These are phyloP conservation scores for Carapus acus DNA, from an alignment of 2,797 vertebrate genomes.

Conservation along the genomic window DNA sequence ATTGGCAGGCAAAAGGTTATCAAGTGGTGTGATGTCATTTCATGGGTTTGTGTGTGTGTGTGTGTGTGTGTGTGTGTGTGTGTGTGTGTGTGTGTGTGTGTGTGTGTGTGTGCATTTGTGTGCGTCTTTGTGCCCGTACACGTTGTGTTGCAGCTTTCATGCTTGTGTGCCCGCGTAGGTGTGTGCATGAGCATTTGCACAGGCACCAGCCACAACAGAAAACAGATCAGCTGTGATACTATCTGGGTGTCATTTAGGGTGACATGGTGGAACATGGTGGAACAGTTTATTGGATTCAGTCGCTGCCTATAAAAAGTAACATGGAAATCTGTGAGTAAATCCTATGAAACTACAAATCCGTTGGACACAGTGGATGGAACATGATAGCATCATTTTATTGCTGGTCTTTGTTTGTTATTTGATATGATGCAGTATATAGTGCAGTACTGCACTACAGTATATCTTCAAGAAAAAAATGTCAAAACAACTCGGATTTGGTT, in stretches of 20 bases:
- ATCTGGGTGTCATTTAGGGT: constrained; percentile 5
- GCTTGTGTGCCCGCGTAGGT: constrained; percentile 5
- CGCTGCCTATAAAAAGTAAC: background rate
- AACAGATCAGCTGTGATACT: constrained; percentile 36
- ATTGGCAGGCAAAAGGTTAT: constrained; percentile 76
- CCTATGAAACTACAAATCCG: background rate
- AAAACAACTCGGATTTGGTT: too few relatives aligned
- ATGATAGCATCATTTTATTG: background rate
- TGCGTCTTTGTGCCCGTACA: background rate
- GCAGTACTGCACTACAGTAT: too few relatives aligned
- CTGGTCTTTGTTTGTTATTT: background rate
- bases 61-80: background rate
- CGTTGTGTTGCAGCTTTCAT: background rate
- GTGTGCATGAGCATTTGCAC: constrained; percentile 1
- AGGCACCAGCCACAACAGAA: constrained; percentile 13
- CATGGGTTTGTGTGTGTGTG: constrained; percentile 64
- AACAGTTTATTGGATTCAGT: background rate
- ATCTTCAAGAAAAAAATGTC: too few relatives aligned
- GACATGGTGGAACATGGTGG: background rate
- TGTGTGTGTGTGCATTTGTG: background rate
- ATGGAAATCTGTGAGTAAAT: background rate
- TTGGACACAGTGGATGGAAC: background rate
- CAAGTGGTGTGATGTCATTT: constrained; percentile 76
- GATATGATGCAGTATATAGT: too few relatives aligned
- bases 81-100: background rate